Evolutionary conservation across 1,140 invertebrate genomes (phyloP), one percentile per base, ranked within the genome.

Genomic region (Dolichoris vasculosae): DNA sequence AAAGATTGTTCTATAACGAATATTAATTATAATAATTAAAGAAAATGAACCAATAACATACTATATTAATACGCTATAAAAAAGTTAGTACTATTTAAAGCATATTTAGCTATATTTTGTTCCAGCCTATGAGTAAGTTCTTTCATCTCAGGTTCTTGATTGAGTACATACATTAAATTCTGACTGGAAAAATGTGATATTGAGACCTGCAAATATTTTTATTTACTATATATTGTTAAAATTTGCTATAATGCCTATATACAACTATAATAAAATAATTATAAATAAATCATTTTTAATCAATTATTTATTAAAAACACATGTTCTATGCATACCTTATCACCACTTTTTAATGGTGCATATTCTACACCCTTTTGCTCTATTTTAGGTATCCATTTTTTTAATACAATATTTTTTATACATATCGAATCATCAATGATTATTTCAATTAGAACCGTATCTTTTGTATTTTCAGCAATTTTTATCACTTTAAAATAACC

Each of bases 71-170:
- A 1, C 35, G 55, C 40, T 13, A 81, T 78, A 30, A 86, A 77
- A 38, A 76, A 43, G n/a, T 79, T 84, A 59, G n/a, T 86, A 90
- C 91, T 89, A 64, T 85, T 88, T 77, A 86, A 85, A 55, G 89
- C 87, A 35, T 43, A 88, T 85, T 89, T 90, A 20, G 91, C 87
- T 78, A 92, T 83, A 32, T 89, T 75, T 88, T 92, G 91, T 69
- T 88, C 87, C 11, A 93, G 7, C n/a, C 75, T 55, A 20, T 88
- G 77, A 59, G 75, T 88, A 17, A 86, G 30, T 82, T 93, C 92
- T 0, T 87, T 1, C 17, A 89, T 87, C 26, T 69, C 51, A 11
- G 55, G 6, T 15, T 89, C 89, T 1, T 91, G 32, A 83, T 88
- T 88, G 0, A 90, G 89, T 2, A 88, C 88, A 76, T 87, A 92